Evolutionary conservation across 2,797 vertebrate genomes (phyloP).

Genomic region (Lophius americanus): DNA sequence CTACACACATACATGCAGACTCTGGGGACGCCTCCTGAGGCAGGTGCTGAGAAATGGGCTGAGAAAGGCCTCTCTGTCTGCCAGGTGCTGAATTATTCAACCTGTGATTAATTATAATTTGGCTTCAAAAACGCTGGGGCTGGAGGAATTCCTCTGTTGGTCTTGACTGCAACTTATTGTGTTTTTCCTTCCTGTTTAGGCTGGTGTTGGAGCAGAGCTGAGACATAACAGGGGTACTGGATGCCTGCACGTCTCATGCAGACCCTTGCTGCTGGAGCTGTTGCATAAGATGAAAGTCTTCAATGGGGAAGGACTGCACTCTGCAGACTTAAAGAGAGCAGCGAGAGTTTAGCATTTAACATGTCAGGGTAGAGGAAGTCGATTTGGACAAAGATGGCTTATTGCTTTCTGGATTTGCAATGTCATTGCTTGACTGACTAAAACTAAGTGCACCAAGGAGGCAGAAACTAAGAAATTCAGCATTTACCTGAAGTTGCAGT

Average conservation of each 20-base stretch:
- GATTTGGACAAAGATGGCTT: constrained; percentile 21
- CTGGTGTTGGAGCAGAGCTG: constrained; percentile 45
- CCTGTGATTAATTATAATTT: constrained; percentile 78
- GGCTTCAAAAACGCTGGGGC: constrained; percentile 62
- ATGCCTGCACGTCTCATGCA: constrained; percentile 46
- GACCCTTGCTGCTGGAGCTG: constrained; percentile 39
- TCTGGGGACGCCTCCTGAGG: constrained; percentile 48
- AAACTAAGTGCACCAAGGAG: constrained; percentile 27
- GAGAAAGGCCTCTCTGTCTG: constrained; percentile 60
- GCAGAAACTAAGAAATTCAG: constrained; percentile 1
- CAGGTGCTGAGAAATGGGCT: constrained; percentile 64
- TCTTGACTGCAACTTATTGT: constrained; percentile 66
- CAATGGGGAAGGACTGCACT: constrained; percentile 26
- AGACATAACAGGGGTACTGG: constrained; percentile 41
- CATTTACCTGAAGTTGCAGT: background rate
- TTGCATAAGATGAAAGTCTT: constrained; percentile 51
- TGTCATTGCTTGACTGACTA: constrained; percentile 14
- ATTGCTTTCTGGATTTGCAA: constrained; percentile 23
- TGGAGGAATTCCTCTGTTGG: constrained; percentile 73
- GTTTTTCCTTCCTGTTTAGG: constrained; percentile 63
- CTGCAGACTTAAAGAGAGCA: constrained; percentile 28
- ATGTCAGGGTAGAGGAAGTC: constrained; percentile 32
- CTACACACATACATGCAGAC: constrained; percentile 32
- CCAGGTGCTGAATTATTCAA: constrained; percentile 66
- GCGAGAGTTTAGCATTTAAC: constrained; percentile 28